A percentile compares a stretch with the other conserved stretches of the same genome.
Conservation (phyloP, 1,140 invertebrate species). For the Cepaea nemoralis region DNA sequence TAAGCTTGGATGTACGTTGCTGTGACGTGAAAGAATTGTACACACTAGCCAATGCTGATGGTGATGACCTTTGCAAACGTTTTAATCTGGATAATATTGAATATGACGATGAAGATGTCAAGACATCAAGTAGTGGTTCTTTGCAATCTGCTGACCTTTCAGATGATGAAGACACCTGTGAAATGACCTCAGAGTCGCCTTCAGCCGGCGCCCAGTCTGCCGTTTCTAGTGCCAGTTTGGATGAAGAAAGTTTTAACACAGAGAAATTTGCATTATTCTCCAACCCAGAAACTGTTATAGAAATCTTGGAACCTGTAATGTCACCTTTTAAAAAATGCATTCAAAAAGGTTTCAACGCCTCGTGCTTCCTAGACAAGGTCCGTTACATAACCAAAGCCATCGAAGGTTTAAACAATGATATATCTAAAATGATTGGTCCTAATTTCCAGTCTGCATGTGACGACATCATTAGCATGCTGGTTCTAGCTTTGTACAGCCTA, state of each 20-base stretch:
- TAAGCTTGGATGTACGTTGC: conserved; percentile 21
- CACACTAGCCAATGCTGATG: conserved; percentile 33
- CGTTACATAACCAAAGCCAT: conserved; percentile 33
- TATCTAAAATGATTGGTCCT: conserved; percentile 8
- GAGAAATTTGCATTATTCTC: background rate
- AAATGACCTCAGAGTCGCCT: background rate
- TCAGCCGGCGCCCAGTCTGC: background rate
- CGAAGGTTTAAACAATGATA: conserved; percentile 25
- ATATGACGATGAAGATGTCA: background rate
- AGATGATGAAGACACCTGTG: background rate
- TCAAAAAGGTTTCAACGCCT: conserved; percentile 9
- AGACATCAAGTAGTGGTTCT: conserved; percentile 9
- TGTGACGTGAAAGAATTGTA: conserved; percentile 29
- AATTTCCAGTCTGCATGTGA: conserved; percentile 30
- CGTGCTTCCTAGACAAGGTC: conserved; percentile 26
- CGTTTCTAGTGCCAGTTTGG: background rate
- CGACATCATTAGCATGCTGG: conserved; percentile 36
- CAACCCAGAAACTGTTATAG: background rate
- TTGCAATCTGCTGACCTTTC: conserved; percentile 3
- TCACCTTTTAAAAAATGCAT: conserved; percentile 19
- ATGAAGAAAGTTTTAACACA: background rate
- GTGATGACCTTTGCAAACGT: background rate
- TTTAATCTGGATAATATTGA: conserved; percentile 18
- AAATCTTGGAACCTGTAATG: conserved; percentile 1
- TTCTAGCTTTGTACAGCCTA: conserved; percentile 27